Evolutionary conservation across 2,888 invertebrate species (phyloP), one percentile per base, ranked within the genome.

Genomic region (Chrysina gloriosa): DNA sequence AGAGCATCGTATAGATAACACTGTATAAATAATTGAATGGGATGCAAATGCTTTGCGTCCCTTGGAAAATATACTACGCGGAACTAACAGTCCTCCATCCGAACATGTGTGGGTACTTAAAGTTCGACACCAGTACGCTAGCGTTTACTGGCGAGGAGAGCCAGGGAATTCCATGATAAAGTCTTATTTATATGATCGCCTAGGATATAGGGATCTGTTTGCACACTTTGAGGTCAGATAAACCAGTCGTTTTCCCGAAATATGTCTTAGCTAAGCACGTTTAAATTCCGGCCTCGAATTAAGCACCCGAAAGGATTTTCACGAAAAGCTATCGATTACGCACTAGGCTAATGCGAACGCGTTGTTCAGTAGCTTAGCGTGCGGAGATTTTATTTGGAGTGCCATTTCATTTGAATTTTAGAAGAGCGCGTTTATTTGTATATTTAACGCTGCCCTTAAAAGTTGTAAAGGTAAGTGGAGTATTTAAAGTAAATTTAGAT

Each of bases 11-110:
- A 61, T 39, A 71, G 71, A 72, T 72, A 72, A 72, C 71, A 68
- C 69, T 48, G 69, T 71, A 72, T 74, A 71, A 74, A 72, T 74
- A 74, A 74, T 74, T 74, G 72, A 71, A 72, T 70, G 70, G 68
- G 69, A 72, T 71, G 71, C 72, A 72, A 74, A 72, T 71, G 65
- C 58, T 11, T 52, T 29, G 27, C 63, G 63, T 68, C 63, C 64
- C 64, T 52, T 31, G 52, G 52, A 50, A 52, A 65, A 65, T 34
- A 52, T 65, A 65, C 64, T 65, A 36, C 39, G 50, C 36, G 50
- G 36, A 65, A 48, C 52, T 31, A 19, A 31, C 52, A 31, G 29
- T 52, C 21, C 65, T 52, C 52, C 21, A 45, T 21, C 19, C 29
- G 47, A 67, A 61, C 61, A 58, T 61, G 58, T 58, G 63, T 67